Evolutionary conservation across 1,140 invertebrate genomes (phyloP).

Genomic region (Bradysia coprophila): DNA sequence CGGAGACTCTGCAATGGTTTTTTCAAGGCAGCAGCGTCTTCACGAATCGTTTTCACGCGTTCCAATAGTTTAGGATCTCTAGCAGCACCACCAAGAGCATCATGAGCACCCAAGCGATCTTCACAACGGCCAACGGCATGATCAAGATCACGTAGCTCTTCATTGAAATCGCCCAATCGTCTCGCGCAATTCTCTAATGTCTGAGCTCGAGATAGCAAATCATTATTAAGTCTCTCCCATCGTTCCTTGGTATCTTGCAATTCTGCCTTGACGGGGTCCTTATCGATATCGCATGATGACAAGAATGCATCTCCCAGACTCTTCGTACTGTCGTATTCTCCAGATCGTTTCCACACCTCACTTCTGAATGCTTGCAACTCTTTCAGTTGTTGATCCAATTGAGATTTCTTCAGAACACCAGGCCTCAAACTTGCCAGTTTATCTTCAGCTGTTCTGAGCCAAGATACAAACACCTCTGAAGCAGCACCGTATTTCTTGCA

Average conservation of each 20-base stretch:
- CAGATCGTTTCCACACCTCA: slow-evolving; percentile 77
- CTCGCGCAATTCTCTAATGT: slow-evolving; percentile 69
- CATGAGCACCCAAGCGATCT: slow-evolving; percentile 66
- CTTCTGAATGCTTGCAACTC: slow-evolving; percentile 81
- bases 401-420: slow-evolving; percentile 62
- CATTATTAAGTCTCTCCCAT: slow-evolving; percentile 82
- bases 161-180: slow-evolving; percentile 67
- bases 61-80: slow-evolving; percentile 68
- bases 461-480: slow-evolving; percentile 71
- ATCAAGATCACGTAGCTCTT: slow-evolving; percentile 64
- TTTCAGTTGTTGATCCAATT: slow-evolving; percentile 74
- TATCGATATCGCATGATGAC: slow-evolving; percentile 71
- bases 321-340: slow-evolving; percentile 79
- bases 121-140: slow-evolving; percentile 70
- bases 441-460: slow-evolving; percentile 73
- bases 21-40: slow-evolving; percentile 53
- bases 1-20: slow-evolving; percentile 56
- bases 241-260: slow-evolving; percentile 59
- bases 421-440: slow-evolving; percentile 63
- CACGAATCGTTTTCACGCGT: slow-evolving; percentile 55
- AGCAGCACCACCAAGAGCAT: slow-evolving; percentile 54
- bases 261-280: slow-evolving; percentile 71
- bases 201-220: slow-evolving; percentile 41
- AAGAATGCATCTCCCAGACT: slow-evolving; percentile 72
- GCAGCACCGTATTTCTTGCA: slow-evolving; percentile 76